A percentile compares a stretch with the other conserved stretches of the same genome.
These are phyloP conservation scores for Gallirallus australis DNA, from an alignment of 2,797 vertebrate genomes.

Conservation along the genomic window DNA sequence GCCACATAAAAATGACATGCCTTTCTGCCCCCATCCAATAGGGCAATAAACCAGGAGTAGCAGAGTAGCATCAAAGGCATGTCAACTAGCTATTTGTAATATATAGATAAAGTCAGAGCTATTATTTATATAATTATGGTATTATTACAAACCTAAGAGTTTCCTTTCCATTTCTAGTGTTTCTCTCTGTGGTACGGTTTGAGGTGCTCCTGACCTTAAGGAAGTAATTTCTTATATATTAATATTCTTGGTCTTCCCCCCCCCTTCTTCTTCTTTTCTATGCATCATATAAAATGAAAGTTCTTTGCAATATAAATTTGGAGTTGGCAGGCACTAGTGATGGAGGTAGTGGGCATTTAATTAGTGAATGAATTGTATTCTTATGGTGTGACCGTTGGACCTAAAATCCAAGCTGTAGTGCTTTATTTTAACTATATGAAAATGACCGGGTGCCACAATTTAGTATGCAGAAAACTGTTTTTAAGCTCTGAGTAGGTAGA, in stretches of 20 bases:
- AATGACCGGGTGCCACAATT: slow-evolving; percentile 54
- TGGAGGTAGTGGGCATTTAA: slow-evolving; percentile 67
- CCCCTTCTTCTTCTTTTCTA: slow-evolving; percentile 41
- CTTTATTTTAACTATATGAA: slow-evolving; percentile 72
- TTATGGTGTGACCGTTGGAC: slow-evolving; percentile 60
- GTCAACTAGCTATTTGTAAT: neutral
- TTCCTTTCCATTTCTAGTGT: neutral
- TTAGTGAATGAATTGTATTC: slow-evolving; percentile 74
- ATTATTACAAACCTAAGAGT: neutral
- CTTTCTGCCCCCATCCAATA: slow-evolving; percentile 46
- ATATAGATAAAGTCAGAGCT: neutral
- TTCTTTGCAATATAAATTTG: slow-evolving; percentile 66
- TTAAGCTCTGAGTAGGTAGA: slow-evolving; percentile 31
- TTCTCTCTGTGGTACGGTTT: neutral
- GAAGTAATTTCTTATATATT: neutral
- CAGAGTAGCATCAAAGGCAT: neutral
- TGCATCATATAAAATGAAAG: slow-evolving; percentile 62
- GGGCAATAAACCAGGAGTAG: slow-evolving; percentile 44
- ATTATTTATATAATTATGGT: neutral
- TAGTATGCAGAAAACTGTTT: slow-evolving; percentile 61
- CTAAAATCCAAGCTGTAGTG: slow-evolving; percentile 61
- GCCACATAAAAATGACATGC: slow-evolving; percentile 15
- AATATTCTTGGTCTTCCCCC: slow-evolving; percentile 15
- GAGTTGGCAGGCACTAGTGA: slow-evolving; percentile 55
- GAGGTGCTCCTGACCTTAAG: slow-evolving; percentile 21